Percentiles rank a stretch among this genome's conserved stretches.
These are phyloP conservation scores for Pristiophorus japonicus DNA, from an alignment of 2,113 vertebrate species.

Conservation along the genomic window DNA sequence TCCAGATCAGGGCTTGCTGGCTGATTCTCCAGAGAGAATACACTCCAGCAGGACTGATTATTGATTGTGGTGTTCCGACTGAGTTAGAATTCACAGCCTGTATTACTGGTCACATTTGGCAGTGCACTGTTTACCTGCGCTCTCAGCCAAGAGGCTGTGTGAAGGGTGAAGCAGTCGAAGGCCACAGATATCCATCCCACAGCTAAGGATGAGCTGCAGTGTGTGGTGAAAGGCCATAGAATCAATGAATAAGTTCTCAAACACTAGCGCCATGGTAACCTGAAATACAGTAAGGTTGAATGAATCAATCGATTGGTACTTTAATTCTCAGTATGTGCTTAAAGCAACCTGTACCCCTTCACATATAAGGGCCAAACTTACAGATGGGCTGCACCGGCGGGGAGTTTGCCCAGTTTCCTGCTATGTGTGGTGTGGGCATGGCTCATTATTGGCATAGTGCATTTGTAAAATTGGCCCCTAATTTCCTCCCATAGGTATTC, in stretches of 20 bases:
- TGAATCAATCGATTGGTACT: neutral
- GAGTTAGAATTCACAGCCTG: neutral
- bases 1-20: neutral
- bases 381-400: neutral
- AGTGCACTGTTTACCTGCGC: slow-evolving; percentile 49
- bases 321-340: neutral
- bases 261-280: slow-evolving; percentile 56
- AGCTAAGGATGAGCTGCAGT: slow-evolving; percentile 52
- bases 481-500: neutral
- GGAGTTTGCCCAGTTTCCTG: neutral
- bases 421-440: neutral
- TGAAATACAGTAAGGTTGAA: slow-evolving; percentile 39
- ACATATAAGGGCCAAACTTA: neutral
- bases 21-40: neutral
- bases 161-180: slow-evolving; percentile 56
- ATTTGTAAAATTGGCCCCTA: neutral
- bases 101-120: neutral
- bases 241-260: slow-evolving; percentile 47
- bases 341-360: neutral
- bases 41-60: neutral
- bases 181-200: slow-evolving; percentile 57
- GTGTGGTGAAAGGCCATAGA: slow-evolving; percentile 53
- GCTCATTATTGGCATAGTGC: neutral
- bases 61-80: neutral
- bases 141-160: slow-evolving; percentile 44